A percentile compares a stretch with the other conserved stretches of the same genome.
These are phyloP conservation scores for Rhincodon typus DNA, from an alignment of 2,797 vertebrate genomes.

Conservation along the genomic window DNA sequence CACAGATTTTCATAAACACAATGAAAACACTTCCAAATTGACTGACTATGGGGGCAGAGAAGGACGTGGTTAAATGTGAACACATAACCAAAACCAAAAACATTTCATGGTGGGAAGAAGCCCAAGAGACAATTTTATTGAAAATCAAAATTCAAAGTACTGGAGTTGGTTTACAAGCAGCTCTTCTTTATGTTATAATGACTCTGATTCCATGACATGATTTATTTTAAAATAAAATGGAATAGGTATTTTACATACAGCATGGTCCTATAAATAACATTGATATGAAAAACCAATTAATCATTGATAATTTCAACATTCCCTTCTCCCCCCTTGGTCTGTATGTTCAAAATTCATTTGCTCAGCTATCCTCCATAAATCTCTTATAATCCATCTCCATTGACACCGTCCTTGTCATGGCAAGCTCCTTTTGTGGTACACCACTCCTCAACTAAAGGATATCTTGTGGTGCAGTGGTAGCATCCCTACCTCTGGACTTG, in stretches of 20 bases:
- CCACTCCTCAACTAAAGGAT: background rate
- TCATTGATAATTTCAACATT: background rate
- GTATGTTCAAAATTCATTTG: background rate
- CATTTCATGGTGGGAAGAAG: background rate
- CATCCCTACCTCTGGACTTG: background rate
- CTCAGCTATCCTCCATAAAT: background rate
- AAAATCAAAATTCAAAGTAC: background rate
- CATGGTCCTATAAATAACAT: background rate
- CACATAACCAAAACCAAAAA: background rate
- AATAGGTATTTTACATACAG: background rate
- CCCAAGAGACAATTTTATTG: background rate
- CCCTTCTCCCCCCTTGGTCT: background rate
- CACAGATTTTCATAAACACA: background rate
- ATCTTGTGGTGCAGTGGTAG: background rate
- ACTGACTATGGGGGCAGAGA: background rate
- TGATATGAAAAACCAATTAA: background rate
- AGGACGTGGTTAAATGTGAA: background rate
- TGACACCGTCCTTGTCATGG: background rate
- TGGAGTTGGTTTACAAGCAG: background rate
- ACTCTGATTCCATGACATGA: background rate
- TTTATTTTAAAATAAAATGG: background rate
- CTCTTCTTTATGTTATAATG: background rate
- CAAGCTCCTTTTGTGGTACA: background rate
- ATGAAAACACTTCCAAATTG: background rate
- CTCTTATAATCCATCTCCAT: background rate